Evolutionary conservation across 2,888 invertebrate species (phyloP).

Genomic region (Balanococcus diminutus): DNA sequence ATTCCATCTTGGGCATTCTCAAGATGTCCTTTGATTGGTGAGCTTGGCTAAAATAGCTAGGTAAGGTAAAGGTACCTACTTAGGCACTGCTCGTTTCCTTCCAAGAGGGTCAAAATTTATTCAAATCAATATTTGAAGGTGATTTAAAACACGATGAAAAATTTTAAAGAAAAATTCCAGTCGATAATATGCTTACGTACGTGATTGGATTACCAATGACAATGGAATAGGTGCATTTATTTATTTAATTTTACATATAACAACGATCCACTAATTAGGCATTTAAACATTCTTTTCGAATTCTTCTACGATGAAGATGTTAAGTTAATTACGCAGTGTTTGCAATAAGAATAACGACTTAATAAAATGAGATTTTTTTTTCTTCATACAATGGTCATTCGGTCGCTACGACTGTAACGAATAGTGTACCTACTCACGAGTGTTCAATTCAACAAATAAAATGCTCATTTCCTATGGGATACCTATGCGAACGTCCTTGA

Average conservation of each 20-base stretch:
- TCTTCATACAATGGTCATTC: background rate
- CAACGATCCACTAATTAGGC: background rate
- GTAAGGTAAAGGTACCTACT: no score
- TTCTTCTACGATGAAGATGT: background rate
- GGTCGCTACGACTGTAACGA: background rate
- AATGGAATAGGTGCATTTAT: background rate
- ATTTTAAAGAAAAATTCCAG: no score
- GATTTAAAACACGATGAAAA: no score
- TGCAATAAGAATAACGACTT: background rate
- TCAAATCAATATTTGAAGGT: no score
- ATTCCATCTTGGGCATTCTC: no score
- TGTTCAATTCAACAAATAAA: background rate
- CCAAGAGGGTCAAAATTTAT: no score
- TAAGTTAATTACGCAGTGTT: background rate
- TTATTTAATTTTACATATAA: background rate
- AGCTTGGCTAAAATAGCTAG: no score
- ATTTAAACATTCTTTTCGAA: background rate
- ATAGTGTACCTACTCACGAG: background rate
- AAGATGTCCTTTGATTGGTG: no score
- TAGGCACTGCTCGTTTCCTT: no score
- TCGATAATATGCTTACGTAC: no score
- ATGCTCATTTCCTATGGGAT: conserved; percentile 5
- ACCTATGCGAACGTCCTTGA: conserved; percentile 14
- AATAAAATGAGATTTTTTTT: background rate
- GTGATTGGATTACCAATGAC: background rate